phyloP scores from a whole-genome alignment of 2,113 vertebrate species.

The Bubo blakistoni region DNA sequence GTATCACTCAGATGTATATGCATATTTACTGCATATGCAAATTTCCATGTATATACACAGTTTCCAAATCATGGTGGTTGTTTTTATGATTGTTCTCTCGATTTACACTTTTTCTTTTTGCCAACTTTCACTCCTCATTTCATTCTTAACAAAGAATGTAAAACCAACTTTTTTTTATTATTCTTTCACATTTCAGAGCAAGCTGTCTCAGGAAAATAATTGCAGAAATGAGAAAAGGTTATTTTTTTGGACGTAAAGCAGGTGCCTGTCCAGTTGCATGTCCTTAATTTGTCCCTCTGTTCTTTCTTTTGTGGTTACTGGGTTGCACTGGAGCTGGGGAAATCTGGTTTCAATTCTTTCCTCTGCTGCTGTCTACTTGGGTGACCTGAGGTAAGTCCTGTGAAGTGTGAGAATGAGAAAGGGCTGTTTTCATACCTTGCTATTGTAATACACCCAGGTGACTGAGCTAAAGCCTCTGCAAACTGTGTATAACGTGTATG shows the following conservation, averaged over 20 bases:
- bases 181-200: not conserved
- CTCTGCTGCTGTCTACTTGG: not conserved
- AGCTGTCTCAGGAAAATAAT: not conserved
- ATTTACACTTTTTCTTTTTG: not conserved
- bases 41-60: not conserved
- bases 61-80: not conserved
- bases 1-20: not conserved
- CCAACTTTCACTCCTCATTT: not conserved
- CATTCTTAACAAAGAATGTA: not conserved
- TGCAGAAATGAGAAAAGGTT: not conserved
- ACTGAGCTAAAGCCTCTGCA: not conserved
- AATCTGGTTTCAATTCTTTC: not conserved
- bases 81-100: not conserved
- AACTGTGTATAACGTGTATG: accelerated
- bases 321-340: not conserved
- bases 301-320: not conserved
- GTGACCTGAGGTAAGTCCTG: not conserved
- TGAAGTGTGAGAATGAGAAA: not conserved
- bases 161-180: not conserved
- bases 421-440: not conserved
- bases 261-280: not conserved
- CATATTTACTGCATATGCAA: not conserved
- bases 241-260: not conserved
- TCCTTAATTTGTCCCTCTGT: not conserved
- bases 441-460: not conserved